A percentile compares a stretch with the other conserved stretches of the same genome.
Evolutionary conservation across 2,113 vertebrate species (phyloP).

Genomic region (Coptodon rendalli): DNA sequence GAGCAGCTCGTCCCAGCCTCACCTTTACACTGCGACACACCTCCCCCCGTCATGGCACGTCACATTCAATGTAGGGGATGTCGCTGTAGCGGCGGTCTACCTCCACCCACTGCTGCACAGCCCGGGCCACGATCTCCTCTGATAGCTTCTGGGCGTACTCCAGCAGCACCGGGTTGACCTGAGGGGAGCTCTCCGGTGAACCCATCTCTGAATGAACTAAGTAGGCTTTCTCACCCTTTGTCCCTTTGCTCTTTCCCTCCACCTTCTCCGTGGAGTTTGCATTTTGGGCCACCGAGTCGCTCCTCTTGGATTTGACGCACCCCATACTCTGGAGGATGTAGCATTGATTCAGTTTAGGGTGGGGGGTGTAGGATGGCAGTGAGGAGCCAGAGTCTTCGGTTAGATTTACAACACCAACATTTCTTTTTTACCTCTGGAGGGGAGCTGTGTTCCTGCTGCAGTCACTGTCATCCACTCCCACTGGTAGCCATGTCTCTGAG

Average conservation of each 20-base stretch:
- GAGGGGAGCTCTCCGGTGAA: slow-evolving; percentile 10
- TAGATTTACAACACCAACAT: neutral
- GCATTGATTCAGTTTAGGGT: slow-evolving; percentile 34
- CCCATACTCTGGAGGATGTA: slow-evolving; percentile 78
- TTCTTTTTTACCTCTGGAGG: neutral
- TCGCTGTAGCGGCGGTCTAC: slow-evolving; percentile 85
- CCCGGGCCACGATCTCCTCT: slow-evolving; percentile 82
- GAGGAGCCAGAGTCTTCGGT: neutral
- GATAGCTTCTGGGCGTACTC: slow-evolving; percentile 88
- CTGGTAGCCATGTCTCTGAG: slow-evolving; percentile 9
- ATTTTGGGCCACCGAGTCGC: slow-evolving; percentile 60
- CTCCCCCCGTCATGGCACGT: slow-evolving; percentile 69
- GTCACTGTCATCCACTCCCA: slow-evolving; percentile 19
- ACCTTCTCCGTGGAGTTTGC: slow-evolving; percentile 54
- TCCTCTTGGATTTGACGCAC: slow-evolving; percentile 91
- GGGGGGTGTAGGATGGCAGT: neutral
- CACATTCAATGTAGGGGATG: slow-evolving; percentile 94
- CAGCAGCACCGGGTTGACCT: slow-evolving; percentile 64
- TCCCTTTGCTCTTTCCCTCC: slow-evolving; percentile 22
- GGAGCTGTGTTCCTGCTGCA: neutral
- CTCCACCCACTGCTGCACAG: slow-evolving; percentile 86
- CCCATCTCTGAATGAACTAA: slow-evolving; percentile 54
- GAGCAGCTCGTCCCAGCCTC: neutral
- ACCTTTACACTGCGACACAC: neutral
- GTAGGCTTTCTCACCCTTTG: slow-evolving; percentile 63